phyloP scores from a whole-genome alignment of 1,140 invertebrate genomes.

The Aphis craccivora region DNA sequence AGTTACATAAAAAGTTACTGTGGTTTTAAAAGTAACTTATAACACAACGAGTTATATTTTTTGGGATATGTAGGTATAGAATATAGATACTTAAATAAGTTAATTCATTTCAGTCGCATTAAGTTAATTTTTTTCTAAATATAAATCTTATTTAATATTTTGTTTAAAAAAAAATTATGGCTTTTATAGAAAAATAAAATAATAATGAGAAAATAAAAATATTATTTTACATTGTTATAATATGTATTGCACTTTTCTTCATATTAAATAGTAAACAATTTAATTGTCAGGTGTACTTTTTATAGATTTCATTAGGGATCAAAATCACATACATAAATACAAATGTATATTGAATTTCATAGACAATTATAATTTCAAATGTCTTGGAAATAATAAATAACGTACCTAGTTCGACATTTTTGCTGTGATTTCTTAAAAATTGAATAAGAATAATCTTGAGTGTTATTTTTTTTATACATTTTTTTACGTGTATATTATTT shows the following conservation, averaged over 20 bases:
- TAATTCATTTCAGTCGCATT: too few species aligned
- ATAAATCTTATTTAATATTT: too few species aligned
- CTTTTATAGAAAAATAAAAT: background rate
- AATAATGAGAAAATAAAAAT: background rate
- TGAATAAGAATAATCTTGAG: too few species aligned
- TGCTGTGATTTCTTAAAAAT: background rate
- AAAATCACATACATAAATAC: background rate
- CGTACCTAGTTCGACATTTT: rapidly evolving
- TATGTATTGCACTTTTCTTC: too few species aligned
- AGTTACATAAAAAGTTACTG: background rate
- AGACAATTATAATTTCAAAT: background rate
- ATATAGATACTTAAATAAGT: too few species aligned
- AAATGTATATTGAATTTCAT: background rate
- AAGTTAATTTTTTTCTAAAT: background rate
- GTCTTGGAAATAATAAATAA: background rate
- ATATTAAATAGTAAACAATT: too few species aligned
- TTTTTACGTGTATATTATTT: background rate
- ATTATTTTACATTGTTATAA: background rate
- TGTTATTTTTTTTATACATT: background rate
- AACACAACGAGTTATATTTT: background rate
- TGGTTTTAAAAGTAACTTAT: background rate
- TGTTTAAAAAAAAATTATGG: too few species aligned
- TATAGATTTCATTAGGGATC: background rate
- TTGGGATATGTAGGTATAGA: background rate
- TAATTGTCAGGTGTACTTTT: too few species aligned